A percentile compares a stretch with the other conserved stretches of the same genome.
Evolutionary conservation across 1,140 invertebrate species (phyloP).

Genomic region (Drosophila dunni): DNA sequence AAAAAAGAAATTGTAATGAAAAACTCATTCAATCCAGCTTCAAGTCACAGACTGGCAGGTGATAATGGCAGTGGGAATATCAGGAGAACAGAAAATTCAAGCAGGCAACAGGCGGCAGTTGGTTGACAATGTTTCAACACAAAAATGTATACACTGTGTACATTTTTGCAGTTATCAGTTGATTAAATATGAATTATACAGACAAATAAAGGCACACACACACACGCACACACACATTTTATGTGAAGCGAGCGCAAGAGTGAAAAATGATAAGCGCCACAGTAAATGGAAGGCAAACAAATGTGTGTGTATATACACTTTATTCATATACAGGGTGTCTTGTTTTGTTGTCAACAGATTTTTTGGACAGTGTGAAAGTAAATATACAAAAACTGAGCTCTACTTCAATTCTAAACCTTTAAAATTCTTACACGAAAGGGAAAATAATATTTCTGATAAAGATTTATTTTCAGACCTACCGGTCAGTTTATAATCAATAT

Average conservation of each 20-base stretch:
- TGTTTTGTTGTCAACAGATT: neutral
- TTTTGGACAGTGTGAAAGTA: neutral
- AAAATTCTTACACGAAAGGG: too few species aligned
- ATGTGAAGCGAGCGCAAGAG: conserved; percentile 4
- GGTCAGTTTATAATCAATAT: too few species aligned
- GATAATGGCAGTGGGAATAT: conserved; percentile 68
- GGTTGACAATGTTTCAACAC: conserved; percentile 37
- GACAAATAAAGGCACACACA: conserved; percentile 46
- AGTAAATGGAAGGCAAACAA: conserved; percentile 41
- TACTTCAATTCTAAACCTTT: too few species aligned
- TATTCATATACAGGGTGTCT: conserved; percentile 58
- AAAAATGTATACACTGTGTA: conserved; percentile 43
- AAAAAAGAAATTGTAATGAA: neutral
- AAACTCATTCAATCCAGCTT: neutral
- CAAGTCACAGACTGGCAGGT: conserved; percentile 54
- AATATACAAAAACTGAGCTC: neutral
- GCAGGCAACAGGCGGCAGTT: conserved; percentile 34
- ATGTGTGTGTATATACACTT: conserved; percentile 2
- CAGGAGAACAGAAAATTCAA: conserved; percentile 74
- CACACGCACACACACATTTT: conserved; percentile 6
- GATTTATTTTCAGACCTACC: too few species aligned
- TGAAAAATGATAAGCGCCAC: conserved; percentile 74
- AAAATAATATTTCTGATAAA: too few species aligned
- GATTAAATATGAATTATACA: conserved; percentile 82
- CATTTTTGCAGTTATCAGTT: conserved; percentile 72